Percentiles rank a stretch among this genome's conserved stretches.
These are phyloP conservation scores for Smittia sp. DNA, from an alignment of 2,888 invertebrate genomes.

Conservation along the genomic window DNA sequence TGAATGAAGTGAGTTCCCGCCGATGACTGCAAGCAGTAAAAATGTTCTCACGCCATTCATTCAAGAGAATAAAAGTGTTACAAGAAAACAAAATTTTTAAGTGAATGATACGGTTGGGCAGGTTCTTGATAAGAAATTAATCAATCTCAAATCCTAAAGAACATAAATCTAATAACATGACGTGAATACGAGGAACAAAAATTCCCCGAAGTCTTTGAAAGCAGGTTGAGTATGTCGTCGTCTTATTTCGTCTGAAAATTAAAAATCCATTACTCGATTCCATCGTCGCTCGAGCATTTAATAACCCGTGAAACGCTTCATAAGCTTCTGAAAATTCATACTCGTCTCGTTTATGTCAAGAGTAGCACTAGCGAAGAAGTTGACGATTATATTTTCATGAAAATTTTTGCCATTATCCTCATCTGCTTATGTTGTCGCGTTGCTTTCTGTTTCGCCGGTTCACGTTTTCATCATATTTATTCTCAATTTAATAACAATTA, in stretches of 20 bases:
- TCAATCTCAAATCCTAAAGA: constrained; percentile 14
- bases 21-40: background rate
- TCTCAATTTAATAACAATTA: too few relatives aligned
- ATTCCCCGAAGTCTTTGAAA: background rate
- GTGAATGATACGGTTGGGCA: constrained; percentile 10
- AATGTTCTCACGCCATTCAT: constrained; percentile 1
- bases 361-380: too few relatives aligned
- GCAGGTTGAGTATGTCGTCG: background rate
- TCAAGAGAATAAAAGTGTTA: background rate
- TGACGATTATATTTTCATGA: too few relatives aligned
- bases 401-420: too few relatives aligned
- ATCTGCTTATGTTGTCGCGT: too few relatives aligned
- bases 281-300: background rate
- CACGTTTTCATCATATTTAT: too few relatives aligned
- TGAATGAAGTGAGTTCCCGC: background rate
- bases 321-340: background rate
- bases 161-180: constrained; percentile 24
- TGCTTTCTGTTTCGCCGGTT: too few relatives aligned
- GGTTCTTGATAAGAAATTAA: constrained; percentile 32
- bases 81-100: background rate
- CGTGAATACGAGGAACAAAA: constrained; percentile 3
- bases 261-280: constrained; percentile 23
- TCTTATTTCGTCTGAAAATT: background rate
- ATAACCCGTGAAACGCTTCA: background rate
- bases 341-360: background rate